Evolutionary conservation across 1,140 invertebrate genomes (phyloP), one percentile per base, ranked within the genome.

Genomic region (Luehdorfia chinensis): DNA sequence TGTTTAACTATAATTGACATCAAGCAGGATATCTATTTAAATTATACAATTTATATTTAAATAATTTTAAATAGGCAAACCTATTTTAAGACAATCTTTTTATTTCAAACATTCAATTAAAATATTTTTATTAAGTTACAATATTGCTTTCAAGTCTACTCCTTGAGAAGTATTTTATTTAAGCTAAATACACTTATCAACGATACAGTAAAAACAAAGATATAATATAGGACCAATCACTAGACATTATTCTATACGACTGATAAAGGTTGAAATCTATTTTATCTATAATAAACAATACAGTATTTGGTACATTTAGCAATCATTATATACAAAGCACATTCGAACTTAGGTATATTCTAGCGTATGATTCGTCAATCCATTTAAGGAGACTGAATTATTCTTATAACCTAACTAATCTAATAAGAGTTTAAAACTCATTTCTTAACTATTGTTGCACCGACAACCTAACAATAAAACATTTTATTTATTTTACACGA

Each of bases 331-430:
- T 85, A 83, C 78, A 85, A 83, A 83, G 78, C 76, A 66, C 50
- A 60, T 65, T 75, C 50, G 63, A 64, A 79, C 81, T 85, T 85
- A 85, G 81, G 81, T 83, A 76, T 79, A 79, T 78, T 83, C 81
- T 85, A 85, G 81, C 81, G 75, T 81, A 85, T 85, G 81, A 80
- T 75, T 68, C 54, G 71, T 83, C 75, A 23, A 75, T 80, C 78
- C 77, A 47, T 39, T 36, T 11, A 15, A 49, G 73, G 75, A 75
- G 68, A 80, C 75, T 56, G 57, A 55, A 66, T 34, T 33, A 27
- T 47, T 23, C 52, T 57, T 59, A 69, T 34, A 15, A 55, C 50
- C 70, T 67, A 60, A 45, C 63, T 68, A 58, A 49, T 28, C 54
- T 71, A 81, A 31, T 31, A 21, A 54, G 79, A 74, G 75, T 84